Evolutionary conservation across 2,888 invertebrate genomes (phyloP), one percentile per base, ranked within the genome.

Genomic region (Electrophaes corylata): DNA sequence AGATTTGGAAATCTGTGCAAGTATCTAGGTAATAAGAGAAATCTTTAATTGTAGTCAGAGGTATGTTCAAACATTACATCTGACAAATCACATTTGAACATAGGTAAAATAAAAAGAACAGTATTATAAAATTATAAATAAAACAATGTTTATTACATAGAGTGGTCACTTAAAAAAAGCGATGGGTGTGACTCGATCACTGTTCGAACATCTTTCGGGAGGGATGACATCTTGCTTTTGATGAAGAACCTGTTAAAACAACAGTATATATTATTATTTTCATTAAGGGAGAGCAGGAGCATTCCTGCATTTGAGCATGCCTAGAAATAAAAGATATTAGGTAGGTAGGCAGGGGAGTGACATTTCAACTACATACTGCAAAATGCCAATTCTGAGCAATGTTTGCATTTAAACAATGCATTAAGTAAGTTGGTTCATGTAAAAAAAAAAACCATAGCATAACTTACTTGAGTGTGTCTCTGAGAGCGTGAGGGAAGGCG

Each of bases 381-480:
- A n/a, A n/a, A n/a, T n/a, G n/a, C n/a, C n/a, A n/a, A n/a, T n/a
- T n/a, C n/a, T n/a, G n/a, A n/a, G n/a, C n/a, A n/a, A n/a, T n/a
- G n/a, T n/a, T n/a, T n/a, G n/a, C n/a, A n/a, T n/a, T n/a, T n/a
- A n/a, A n/a, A 20, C 5, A 20, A 1, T 1, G 20, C 20, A 20
- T 4, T 20, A 20, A 20, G 5, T 20, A 20, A 4, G 5, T 5
- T 20, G 20, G 5, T 4, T 29, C 8, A 26, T 8, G 4, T 29
- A 1, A 29, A 6, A 29, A 29, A 1, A 29, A 6, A 29, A 29
- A 10, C 10, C 10, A 29, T 10, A 29, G 1, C 10, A 29, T 10
- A 19, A 41, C 19, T 37, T 55, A 76, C 37, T 73, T 72, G 1
- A 91, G 72, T 0, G 91, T 91, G 54, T 88, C 87, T 0, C 84